A percentile compares a stretch with the other conserved stretches of the same genome.
Evolutionary conservation across 2,797 vertebrate species (phyloP).

Genomic region (Smutsia gigantea): DNA sequence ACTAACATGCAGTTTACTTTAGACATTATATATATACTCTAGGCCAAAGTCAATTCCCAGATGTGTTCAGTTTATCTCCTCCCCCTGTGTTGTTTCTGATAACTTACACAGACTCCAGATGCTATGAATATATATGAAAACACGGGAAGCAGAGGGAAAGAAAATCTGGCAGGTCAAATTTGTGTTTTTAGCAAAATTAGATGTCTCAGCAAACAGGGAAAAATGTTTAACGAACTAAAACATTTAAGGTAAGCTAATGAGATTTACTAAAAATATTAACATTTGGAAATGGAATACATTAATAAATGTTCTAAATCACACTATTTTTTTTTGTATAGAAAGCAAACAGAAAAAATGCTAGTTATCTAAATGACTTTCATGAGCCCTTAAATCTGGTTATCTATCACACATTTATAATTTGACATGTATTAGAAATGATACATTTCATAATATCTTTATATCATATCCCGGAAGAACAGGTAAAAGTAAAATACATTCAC

Average conservation of each 20-base stretch:
- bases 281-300: slow-evolving; percentile 67
- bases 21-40: neutral
- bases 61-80: slow-evolving; percentile 73
- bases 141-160: slow-evolving; percentile 69
- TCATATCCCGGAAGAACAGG: slow-evolving; percentile 21
- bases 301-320: slow-evolving; percentile 59
- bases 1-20: neutral
- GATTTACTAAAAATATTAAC: slow-evolving; percentile 68
- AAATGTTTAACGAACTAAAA: slow-evolving; percentile 72
- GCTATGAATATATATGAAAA: slow-evolving; percentile 78
- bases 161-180: slow-evolving; percentile 78
- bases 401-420: slow-evolving; percentile 52
- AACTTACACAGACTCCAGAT: slow-evolving; percentile 78
- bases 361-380: neutral
- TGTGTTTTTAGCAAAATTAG: slow-evolving; percentile 75
- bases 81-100: slow-evolving; percentile 68
- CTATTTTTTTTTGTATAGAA: slow-evolving; percentile 31
- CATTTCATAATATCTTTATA: slow-evolving; percentile 33
- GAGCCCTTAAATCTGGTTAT: slow-evolving; percentile 9
- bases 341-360: slow-evolving; percentile 6
- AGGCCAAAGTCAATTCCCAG: slow-evolving; percentile 71
- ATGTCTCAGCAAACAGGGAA: slow-evolving; percentile 72
- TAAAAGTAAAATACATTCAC: slow-evolving; percentile 43
- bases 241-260: slow-evolving; percentile 59
- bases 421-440: slow-evolving; percentile 32